Conservation (phyloP, 2,113 vertebrate species). For the Toxotes jaculatrix region DNA sequence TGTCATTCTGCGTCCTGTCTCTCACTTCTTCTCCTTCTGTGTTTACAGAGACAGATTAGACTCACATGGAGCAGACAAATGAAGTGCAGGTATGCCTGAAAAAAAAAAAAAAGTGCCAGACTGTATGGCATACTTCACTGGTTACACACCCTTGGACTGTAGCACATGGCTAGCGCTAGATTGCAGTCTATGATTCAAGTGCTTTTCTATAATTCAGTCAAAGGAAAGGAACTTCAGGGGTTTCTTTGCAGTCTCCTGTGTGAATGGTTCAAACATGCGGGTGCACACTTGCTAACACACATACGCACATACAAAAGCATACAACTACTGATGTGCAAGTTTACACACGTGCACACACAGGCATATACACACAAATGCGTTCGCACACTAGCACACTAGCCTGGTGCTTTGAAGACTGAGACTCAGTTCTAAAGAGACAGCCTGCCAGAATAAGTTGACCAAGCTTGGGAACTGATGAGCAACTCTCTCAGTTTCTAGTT, state of each 20-base stretch:
- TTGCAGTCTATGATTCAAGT: constrained; percentile 60
- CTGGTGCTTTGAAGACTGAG: constrained; percentile 67
- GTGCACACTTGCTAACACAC: constrained; percentile 28
- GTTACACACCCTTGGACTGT: constrained; percentile 40
- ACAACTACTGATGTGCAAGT: neutral
- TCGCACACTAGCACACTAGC: constrained; percentile 32
- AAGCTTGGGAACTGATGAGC: constrained; percentile 54
- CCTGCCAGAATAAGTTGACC: constrained; percentile 68
- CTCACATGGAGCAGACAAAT: constrained; percentile 50
- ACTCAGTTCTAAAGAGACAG: constrained; percentile 61
- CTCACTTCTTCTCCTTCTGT: constrained; percentile 8
- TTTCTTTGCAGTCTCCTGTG: constrained; percentile 60
- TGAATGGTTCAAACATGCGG: constrained; percentile 63
- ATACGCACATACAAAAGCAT: constrained; percentile 29
- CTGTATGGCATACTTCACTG: constrained; percentile 41
- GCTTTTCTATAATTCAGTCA: constrained; percentile 74
- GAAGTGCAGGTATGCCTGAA: constrained; percentile 47
- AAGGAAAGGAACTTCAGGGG: constrained; percentile 72
- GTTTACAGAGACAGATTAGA: constrained; percentile 52
- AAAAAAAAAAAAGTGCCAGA: constrained; percentile 35
- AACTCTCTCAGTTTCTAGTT: constrained; percentile 44
- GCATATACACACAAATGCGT: constrained; percentile 21
- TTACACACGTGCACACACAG: neutral
- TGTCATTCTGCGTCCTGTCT: constrained; percentile 33
- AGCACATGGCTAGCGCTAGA: constrained; percentile 49